Evolutionary conservation across 2,113 vertebrate genomes (phyloP).

Genomic region (Otocyon megalotis): DNA sequence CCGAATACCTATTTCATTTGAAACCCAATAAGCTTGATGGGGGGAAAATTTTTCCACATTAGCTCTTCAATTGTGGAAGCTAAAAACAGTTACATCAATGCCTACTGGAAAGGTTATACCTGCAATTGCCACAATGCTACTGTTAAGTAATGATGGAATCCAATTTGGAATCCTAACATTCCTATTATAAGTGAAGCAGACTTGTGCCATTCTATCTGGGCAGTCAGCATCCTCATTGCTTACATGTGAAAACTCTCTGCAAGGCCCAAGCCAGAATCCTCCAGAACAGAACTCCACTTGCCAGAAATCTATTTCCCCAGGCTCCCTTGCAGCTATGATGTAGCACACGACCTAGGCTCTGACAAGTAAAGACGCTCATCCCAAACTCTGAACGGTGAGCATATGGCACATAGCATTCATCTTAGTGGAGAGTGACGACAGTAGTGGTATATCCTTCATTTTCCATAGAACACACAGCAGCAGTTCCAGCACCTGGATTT

Average conservation of each 20-base stretch:
- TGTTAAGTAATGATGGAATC: conserved; percentile 8
- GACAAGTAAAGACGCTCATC: background rate
- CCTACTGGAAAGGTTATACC: conserved; percentile 41
- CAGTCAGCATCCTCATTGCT: background rate
- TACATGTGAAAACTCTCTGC: background rate
- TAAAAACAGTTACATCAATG: background rate
- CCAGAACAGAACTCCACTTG: background rate
- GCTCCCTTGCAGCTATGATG: background rate
- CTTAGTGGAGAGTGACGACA: background rate
- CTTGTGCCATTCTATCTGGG: background rate
- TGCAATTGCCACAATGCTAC: conserved; percentile 10
- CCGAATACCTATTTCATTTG: conserved; percentile 46
- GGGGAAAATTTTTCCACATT: background rate
- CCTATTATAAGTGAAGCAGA: background rate
- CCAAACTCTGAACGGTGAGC: background rate
- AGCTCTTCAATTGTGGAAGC: background rate
- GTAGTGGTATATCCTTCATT: rapidly evolving
- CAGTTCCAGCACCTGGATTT: background rate
- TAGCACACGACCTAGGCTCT: background rate
- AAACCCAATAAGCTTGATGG: background rate
- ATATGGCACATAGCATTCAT: background rate
- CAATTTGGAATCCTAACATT: background rate
- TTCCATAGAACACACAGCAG: background rate
- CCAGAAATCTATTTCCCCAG: background rate
- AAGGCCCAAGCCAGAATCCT: background rate